A percentile compares a stretch with the other conserved stretches of the same genome.
These are phyloP conservation scores for Aythya baeri DNA, from an alignment of 2,113 vertebrate genomes.

Conservation along the genomic window DNA sequence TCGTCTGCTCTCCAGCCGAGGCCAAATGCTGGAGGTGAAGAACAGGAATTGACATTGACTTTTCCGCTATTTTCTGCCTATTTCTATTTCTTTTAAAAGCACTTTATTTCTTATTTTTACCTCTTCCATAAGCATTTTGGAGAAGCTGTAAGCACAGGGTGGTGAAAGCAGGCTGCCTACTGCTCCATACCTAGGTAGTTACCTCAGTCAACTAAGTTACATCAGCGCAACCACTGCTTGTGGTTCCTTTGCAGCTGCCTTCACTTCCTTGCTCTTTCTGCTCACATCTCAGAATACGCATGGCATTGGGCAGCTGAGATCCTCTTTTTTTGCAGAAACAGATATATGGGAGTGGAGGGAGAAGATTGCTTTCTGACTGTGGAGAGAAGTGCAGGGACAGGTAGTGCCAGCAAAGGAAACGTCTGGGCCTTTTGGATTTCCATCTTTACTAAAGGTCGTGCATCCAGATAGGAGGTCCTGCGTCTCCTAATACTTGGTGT, in stretches of 20 bases:
- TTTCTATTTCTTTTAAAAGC: background rate
- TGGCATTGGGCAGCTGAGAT: no score
- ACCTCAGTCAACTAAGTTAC: background rate
- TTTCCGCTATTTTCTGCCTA: no score
- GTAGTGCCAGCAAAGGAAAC: background rate
- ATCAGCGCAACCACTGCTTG: no score
- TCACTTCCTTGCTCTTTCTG: background rate
- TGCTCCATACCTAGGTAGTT: background rate
- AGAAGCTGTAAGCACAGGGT: background rate
- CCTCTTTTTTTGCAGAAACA: background rate
- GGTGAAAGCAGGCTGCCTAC: background rate
- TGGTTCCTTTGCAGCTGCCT: background rate
- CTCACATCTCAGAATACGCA: background rate
- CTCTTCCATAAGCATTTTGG: background rate
- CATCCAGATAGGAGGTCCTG: background rate
- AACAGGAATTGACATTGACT: background rate
- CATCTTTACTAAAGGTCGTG: background rate
- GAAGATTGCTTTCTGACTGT: background rate
- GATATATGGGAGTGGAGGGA: background rate
- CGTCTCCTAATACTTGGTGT: background rate
- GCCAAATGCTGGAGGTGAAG: slow-evolving; percentile 22
- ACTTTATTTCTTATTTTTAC: background rate
- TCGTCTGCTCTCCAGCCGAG: background rate
- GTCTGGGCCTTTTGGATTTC: background rate
- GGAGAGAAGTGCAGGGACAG: background rate